Evolutionary conservation across 2,797 vertebrate species (phyloP).

Genomic region (Oreortyx pictus): DNA sequence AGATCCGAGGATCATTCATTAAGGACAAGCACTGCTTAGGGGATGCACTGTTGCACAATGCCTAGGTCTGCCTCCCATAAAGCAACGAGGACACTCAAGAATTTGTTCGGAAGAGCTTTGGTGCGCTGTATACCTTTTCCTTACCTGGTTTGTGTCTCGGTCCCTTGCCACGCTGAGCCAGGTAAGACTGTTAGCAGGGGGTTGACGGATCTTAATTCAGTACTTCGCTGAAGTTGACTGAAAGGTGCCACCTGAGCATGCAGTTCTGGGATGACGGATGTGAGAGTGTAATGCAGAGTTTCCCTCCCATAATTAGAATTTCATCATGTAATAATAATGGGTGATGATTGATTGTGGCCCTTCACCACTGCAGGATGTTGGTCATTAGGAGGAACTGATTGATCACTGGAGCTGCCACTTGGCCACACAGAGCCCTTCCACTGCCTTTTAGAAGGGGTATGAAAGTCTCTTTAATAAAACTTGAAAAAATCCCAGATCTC

Average conservation of each 20-base stretch:
- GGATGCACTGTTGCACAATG: neutral
- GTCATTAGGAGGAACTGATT: neutral
- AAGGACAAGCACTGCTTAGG: neutral
- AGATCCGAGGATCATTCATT: neutral
- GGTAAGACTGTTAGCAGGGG: neutral
- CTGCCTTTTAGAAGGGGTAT: neutral
- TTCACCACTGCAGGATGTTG: neutral
- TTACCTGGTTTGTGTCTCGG: neutral
- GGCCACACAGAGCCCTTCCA: neutral
- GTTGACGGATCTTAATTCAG: neutral
- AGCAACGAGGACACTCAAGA: neutral
- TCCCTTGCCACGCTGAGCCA: neutral
- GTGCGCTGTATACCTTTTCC: neutral
- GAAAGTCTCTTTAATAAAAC: neutral
- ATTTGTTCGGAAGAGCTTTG: neutral
- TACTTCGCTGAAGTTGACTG: neutral
- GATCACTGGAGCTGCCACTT: conserved; percentile 1
- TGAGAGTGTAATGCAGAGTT: neutral
- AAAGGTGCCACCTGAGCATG: neutral
- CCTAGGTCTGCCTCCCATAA: neutral
- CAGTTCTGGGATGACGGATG: neutral
- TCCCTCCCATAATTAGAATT: conserved; percentile 27
- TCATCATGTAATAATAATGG: conserved; percentile 27
- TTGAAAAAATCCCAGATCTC: neutral
- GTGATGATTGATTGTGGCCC: conserved; percentile 31